Percentiles rank a stretch among this genome's conserved stretches.
Evolutionary conservation across 1,140 invertebrate genomes (phyloP).

Genomic region (Microplitis demolitor): DNA sequence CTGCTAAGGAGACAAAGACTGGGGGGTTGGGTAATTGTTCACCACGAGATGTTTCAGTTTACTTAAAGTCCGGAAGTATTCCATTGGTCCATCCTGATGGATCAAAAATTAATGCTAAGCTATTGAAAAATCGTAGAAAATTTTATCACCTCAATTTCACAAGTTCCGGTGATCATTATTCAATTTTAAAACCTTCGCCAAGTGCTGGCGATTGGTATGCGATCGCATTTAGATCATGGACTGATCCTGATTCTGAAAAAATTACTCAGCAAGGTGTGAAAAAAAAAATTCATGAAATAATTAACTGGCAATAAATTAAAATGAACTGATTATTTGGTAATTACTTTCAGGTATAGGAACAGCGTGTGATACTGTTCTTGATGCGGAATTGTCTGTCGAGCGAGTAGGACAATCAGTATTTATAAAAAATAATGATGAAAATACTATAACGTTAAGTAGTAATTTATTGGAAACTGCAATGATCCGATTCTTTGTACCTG

Average conservation of each 20-base stretch:
- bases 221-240: slow-evolving; percentile 75
- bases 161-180: slow-evolving; percentile 60
- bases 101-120: slow-evolving; percentile 69
- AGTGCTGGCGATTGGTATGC: slow-evolving; percentile 80
- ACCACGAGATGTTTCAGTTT: slow-evolving; percentile 66
- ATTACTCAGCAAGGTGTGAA: slow-evolving; percentile 73
- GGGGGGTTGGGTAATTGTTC: slow-evolving; percentile 60
- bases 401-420: slow-evolving; percentile 40
- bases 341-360: slow-evolving; percentile 56
- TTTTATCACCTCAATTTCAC: slow-evolving; percentile 55
- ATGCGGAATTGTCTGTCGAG: slow-evolving; percentile 65
- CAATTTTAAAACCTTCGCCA: slow-evolving; percentile 67
- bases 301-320: too few relatives aligned
- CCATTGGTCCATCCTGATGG: slow-evolving; percentile 79
- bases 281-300: too few relatives aligned
- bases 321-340: background rate
- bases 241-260: slow-evolving; percentile 70
- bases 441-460: slow-evolving; percentile 38
- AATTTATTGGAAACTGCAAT: slow-evolving; percentile 39
- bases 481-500: slow-evolving; percentile 45
- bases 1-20: slow-evolving; percentile 50
- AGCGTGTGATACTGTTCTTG: slow-evolving; percentile 63
- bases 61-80: slow-evolving; percentile 75
- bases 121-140: slow-evolving; percentile 62
- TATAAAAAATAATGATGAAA: slow-evolving; percentile 39